Percentiles rank a stretch among this genome's conserved stretches.
These are phyloP conservation scores for Pteromalus puparum DNA, from an alignment of 1,140 invertebrate species.

Conservation along the genomic window DNA sequence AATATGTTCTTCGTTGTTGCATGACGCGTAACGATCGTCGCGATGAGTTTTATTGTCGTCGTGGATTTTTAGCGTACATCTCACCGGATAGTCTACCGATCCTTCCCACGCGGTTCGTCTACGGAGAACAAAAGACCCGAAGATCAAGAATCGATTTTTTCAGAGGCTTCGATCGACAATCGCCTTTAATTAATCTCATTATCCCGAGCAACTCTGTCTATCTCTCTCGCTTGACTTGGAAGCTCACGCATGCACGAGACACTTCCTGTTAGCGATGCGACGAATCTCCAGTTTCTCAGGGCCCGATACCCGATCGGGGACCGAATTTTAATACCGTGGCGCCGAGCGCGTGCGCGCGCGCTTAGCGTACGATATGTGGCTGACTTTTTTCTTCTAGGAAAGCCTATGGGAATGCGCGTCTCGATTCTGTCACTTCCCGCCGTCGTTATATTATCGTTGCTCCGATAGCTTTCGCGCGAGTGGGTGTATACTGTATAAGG, in stretches of 20 bases:
- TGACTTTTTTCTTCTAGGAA: slow-evolving; percentile 24
- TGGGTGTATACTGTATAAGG: too few relatives aligned
- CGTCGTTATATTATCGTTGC: background rate
- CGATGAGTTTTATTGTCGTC: too few relatives aligned
- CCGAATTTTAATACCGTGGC: slow-evolving; percentile 35
- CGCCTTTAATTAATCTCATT: slow-evolving; percentile 18
- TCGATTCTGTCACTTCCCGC: background rate
- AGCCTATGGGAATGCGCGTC: background rate
- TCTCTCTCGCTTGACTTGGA: background rate
- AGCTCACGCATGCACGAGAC: background rate
- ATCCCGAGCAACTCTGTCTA: background rate
- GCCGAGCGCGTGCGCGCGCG: background rate
- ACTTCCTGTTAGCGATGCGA: slow-evolving; percentile 19
- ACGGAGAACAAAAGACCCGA: too few relatives aligned
- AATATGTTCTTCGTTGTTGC: background rate
- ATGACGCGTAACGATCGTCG: too few relatives aligned
- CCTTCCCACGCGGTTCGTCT: too few relatives aligned
- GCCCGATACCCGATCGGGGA: slow-evolving; percentile 27
- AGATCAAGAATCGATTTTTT: background rate
- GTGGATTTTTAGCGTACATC: too few relatives aligned
- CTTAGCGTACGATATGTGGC: too few relatives aligned
- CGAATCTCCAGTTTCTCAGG: slow-evolving; percentile 19
- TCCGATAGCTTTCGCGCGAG: background rate
- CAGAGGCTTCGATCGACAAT: background rate
- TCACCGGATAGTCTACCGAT: too few relatives aligned